Evolutionary conservation across 2,113 vertebrate species (phyloP), one percentile per base, ranked within the genome.

Genomic region (Cyprinodon tularosa): DNA sequence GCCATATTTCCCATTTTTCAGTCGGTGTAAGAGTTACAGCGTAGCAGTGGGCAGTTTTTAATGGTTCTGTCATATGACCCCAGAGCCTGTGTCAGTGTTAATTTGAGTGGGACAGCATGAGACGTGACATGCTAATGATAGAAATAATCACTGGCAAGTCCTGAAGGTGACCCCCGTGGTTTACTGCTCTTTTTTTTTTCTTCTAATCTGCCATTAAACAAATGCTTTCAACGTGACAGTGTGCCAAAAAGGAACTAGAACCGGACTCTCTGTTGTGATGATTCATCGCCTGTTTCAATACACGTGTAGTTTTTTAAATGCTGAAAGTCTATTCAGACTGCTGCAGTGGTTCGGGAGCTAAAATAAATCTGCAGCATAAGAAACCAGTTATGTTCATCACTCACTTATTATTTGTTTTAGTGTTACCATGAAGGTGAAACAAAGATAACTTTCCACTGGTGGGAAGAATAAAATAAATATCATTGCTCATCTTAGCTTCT

Each of bases 161-260:
- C 84, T 86, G 87, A 92, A 92, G 92, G 91, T 93, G 91, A 94
- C 93, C 88, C 62, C 71, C 15, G 72, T 74, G 76, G 71, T 79
- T 66, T 59, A 70, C 68, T 8, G 80, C 86, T 84, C 81, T 70
- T 86, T 86, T 86, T 71, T 87, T 47, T 70, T 42, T 29, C 29
- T 71, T 83, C 83, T 83, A 66, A 84, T 83, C 82, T 74, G 71
- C 81, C 74, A 84, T 89, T 89, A 85, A 86, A 90, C 78, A 85
- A 90, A 90, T 74, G 76, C 77, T 71, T 72, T 80, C 68, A 62
- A 68, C 83, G 68, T 75, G 78, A 88, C 71, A 76, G 62, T 20
- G 68, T 62, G 74, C 9, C 68, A 61, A 78, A 84, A 62, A 65
- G 77, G 85, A 83, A 39, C 2, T 29, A n/a, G 39, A 69, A 61